Conservation (phyloP, 2,797 vertebrate genomes). For the Staurois parvus region DNA sequence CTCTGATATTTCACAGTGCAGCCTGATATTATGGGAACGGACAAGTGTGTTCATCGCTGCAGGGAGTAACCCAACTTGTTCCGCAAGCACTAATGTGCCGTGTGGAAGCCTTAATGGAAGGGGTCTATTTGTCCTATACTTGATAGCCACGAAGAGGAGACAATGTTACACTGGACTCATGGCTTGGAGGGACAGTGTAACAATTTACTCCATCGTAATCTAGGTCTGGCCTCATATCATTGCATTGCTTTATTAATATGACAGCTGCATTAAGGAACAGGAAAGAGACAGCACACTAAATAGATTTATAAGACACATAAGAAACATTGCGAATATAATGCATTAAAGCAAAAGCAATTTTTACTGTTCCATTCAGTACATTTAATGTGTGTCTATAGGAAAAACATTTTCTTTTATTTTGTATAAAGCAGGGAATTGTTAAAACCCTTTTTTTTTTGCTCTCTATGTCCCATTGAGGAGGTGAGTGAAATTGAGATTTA, state of each 20-base stretch:
- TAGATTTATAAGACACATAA: background rate
- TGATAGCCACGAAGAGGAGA: background rate
- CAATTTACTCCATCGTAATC: background rate
- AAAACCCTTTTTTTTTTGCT: no score
- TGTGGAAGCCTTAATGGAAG: background rate
- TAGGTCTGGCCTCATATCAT: background rate
- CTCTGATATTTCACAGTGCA: background rate
- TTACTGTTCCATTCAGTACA: no score
- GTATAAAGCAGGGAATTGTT: no score
- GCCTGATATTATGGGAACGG: conserved; percentile 18
- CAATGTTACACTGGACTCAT: background rate
- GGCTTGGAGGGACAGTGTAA: conserved; percentile 11
- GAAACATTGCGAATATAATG: background rate
- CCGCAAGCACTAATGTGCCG: background rate
- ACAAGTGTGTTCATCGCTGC: background rate
- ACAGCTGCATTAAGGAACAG: background rate
- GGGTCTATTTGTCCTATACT: background rate
- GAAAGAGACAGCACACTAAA: background rate
- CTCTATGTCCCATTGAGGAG: no score
- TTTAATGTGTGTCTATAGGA: background rate
- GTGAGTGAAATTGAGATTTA: no score
- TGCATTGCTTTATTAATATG: background rate
- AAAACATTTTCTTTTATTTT: no score
- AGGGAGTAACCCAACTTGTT: conserved; percentile 13
- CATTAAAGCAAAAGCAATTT: background rate